phyloP scores from a whole-genome alignment of 2,797 vertebrate genomes.

The Muscicapa comitata region DNA sequence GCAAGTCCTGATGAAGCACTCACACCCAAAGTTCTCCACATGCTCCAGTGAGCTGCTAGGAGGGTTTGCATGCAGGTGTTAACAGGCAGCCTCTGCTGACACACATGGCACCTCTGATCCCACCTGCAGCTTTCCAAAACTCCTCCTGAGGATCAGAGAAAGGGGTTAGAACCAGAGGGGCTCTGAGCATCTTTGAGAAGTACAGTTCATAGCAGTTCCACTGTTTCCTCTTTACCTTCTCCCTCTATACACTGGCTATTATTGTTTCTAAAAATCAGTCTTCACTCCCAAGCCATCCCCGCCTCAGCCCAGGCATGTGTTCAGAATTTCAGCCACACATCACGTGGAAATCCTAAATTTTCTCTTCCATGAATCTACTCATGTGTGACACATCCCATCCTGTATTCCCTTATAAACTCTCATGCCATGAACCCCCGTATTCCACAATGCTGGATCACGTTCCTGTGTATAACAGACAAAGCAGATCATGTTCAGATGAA shows the following conservation, averaged over 20 bases:
- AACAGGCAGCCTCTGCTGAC: background rate
- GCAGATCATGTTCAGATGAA: background rate
- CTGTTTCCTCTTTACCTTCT: background rate
- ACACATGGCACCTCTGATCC: fast-evolving
- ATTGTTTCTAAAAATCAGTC: background rate
- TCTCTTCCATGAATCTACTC: background rate
- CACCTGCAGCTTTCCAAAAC: background rate
- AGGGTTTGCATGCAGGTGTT: background rate
- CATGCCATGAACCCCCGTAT: background rate
- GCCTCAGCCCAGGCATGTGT: background rate
- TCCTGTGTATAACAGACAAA: background rate
- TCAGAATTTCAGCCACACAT: background rate
- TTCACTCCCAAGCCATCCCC: background rate
- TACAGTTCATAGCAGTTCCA: background rate
- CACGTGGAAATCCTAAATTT: background rate
- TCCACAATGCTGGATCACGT: background rate
- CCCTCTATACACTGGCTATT: background rate
- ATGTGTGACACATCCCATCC: background rate
- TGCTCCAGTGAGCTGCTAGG: background rate
- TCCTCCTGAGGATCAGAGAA: background rate
- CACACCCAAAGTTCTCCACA: background rate
- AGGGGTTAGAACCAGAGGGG: background rate
- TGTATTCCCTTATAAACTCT: background rate
- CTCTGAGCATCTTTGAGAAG: background rate
- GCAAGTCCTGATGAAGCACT: background rate